Evolutionary conservation across 1,140 invertebrate species (phyloP), one percentile per base, ranked within the genome.

Genomic region (Formica exsecta): DNA sequence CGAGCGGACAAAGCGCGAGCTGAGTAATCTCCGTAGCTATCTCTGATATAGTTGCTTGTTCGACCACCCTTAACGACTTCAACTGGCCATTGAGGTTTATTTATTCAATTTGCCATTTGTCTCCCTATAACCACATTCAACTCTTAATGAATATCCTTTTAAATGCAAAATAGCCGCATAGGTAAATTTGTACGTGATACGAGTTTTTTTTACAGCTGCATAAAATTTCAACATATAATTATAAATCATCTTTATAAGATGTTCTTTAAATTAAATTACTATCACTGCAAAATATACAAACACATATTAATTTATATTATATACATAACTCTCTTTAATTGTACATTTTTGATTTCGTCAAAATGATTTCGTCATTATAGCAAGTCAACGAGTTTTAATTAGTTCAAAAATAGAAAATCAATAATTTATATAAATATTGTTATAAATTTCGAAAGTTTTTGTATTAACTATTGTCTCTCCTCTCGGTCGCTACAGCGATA

Each of bases 381-480:
- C 29, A 3, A 66, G n/a, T 41, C 6, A 2, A 41, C 2, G 11
- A 73, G 3, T 61, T 48, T 51, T 48, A 83, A 61, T 61, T 41
- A 4, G 19, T 22, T 59, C 9, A 13, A 81, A 61, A 48, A 36
- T 59, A 48, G 38, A 61, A 83, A 74, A 83, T 57, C 38, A 36
- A 74, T 74, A 74, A 70, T 32, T 29, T 36, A 51, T 51, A 51
- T 4, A 9, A 71, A n/a, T 81, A 61, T 83, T 74, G 59, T 64
- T 44, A 16, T 48, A 85, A 76, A 91, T 91, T 90, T 90, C 88
- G 86, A 86, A 92, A 92, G 89, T 93, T 92, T 93, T 92, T 64
- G 79, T 83, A 88, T 92, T 93, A 93, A 93, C 93, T 93, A 92
- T 94, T 92, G 91, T 92, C 87, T 74, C 86, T 89, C 85, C 48